Evolutionary conservation across 2,888 invertebrate species (phyloP).

Genomic region (Pseudoips prasinana): DNA sequence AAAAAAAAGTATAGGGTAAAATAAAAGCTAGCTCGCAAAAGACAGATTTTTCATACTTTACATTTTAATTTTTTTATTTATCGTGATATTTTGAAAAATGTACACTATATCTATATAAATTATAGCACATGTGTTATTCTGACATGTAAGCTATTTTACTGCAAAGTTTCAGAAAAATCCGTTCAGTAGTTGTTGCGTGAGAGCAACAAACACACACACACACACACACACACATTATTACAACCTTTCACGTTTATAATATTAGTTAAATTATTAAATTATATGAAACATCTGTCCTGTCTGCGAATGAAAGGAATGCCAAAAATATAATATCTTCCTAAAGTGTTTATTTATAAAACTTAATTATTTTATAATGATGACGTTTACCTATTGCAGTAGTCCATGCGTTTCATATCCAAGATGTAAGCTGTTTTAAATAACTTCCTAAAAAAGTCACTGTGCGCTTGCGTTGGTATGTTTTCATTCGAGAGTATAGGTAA

Average conservation of each 20-base stretch:
- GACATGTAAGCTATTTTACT: constrained; percentile 13
- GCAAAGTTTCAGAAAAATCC: constrained; percentile 10
- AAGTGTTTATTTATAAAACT: constrained; percentile 12
- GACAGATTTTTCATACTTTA: constrained; percentile 12
- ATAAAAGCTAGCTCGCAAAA: constrained; percentile 8
- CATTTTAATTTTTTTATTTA: constrained; percentile 11
- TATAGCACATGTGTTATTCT: constrained; percentile 12
- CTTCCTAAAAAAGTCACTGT: constrained; percentile 13
- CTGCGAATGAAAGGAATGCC: constrained; percentile 12
- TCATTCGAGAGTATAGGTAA: constrained; percentile 14
- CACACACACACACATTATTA: constrained; percentile 1
- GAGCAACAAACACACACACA: constrained; percentile 4
- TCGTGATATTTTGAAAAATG: constrained; percentile 12
- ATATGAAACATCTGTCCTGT: constrained; percentile 12
- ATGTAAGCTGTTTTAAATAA: constrained; percentile 11
- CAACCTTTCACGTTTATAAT: constrained; percentile 4
- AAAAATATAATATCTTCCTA: constrained; percentile 12
- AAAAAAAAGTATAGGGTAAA: constrained; percentile 10
- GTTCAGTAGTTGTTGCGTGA: constrained; percentile 4
- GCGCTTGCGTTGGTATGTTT: constrained; percentile 13
- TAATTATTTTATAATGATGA: constrained; percentile 11
- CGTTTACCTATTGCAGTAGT: constrained; percentile 11
- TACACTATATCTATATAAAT: constrained; percentile 11
- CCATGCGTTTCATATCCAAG: constrained; percentile 11
- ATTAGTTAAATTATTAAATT: constrained; percentile 5